These are phyloP conservation scores for Ptilorrhoa leucosticta DNA, from an alignment of 2,113 vertebrate species.

Conservation along the genomic window DNA sequence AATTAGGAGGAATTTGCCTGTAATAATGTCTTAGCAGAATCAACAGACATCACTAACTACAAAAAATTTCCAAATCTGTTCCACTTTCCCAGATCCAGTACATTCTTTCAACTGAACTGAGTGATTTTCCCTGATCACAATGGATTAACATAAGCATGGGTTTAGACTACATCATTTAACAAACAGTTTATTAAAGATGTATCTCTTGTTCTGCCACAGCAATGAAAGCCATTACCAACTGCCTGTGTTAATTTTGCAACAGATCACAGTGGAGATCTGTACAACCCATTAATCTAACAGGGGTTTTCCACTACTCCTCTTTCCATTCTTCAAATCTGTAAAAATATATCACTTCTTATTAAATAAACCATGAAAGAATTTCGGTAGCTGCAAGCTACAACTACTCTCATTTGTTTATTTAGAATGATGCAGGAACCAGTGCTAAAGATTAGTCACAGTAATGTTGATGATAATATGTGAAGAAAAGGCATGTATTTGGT, in stretches of 20 bases:
- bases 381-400: neutral
- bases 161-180: neutral
- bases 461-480: neutral
- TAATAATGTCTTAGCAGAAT: neutral
- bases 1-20: neutral
- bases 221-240: neutral
- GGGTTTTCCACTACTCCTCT: neutral
- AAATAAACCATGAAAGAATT: neutral
- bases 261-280: neutral
- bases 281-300: neutral
- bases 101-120: neutral
- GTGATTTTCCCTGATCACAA: neutral
- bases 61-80: neutral
- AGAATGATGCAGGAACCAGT: neutral
- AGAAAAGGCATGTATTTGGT: constrained; percentile 9
- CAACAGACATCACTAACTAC: neutral
- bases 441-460: neutral
- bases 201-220: neutral
- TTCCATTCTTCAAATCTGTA: neutral
- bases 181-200: neutral
- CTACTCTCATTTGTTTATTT: neutral
- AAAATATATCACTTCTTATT: neutral
- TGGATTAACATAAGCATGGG: neutral
- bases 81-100: neutral
- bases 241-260: neutral